Evolutionary conservation across 2,797 vertebrate genomes (phyloP).

Genomic region (Pipistrellus pipistrellus): DNA sequence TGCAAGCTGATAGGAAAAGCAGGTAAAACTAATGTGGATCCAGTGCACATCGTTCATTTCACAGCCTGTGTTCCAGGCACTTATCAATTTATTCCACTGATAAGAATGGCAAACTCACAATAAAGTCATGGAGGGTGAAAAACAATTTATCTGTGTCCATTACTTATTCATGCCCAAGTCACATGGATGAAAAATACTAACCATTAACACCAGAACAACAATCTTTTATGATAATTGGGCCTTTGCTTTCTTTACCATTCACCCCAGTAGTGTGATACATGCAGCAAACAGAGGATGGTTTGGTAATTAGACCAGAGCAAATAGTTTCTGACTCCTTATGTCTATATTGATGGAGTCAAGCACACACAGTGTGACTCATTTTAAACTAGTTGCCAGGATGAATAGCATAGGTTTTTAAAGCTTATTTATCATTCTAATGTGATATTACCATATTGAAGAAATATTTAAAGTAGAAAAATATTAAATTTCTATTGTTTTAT

Average conservation of each 20-base stretch:
- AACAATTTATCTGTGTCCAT: conserved; percentile 68
- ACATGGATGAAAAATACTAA: conserved; percentile 68
- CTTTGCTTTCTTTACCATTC: conserved; percentile 55
- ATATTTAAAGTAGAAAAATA: background rate
- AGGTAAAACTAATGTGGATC: conserved; percentile 75
- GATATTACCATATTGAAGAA: background rate
- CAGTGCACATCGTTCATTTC: conserved; percentile 57
- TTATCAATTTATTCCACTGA: conserved; percentile 81
- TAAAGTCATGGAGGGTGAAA: conserved; percentile 71
- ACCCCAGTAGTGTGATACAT: background rate
- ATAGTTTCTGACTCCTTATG: background rate
- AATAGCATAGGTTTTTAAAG: background rate
- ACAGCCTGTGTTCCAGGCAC: conserved; percentile 57
- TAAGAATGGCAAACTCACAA: conserved; percentile 69
- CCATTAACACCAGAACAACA: conserved; percentile 63
- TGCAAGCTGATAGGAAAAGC: conserved; percentile 63
- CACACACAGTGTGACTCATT: background rate
- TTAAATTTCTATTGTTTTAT: background rate
- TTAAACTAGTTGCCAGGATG: background rate
- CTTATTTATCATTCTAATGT: background rate
- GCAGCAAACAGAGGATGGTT: conserved; percentile 67
- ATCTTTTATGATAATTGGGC: conserved; percentile 73
- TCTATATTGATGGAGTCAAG: background rate
- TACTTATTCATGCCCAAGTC: conserved; percentile 81
- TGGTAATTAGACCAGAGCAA: conserved; percentile 29